Base-by-base conservation (phyloP, 2,797 vertebrate genomes). In the Eulemur rubriventer region DNA sequence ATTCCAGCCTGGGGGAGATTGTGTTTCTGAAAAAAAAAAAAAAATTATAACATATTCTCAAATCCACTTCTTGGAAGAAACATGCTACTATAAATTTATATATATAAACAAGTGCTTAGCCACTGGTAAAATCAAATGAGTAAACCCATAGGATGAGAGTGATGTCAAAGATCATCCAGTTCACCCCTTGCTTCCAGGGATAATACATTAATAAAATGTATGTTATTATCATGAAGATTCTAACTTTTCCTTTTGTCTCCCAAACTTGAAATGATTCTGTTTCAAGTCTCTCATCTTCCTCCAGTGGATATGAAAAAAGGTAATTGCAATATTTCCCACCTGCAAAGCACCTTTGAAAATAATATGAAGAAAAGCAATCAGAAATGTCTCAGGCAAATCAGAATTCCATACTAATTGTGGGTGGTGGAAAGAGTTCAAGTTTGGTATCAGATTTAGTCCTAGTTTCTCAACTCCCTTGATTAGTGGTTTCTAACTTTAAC, bases 341-440 rank as follows among this genome's bases (percentile, higher is more conserved):
- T 78, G 10, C 46, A 96, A 89, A 95, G 6, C 12, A 82, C 55
- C 79, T 59, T 52, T 72, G 82, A 96, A 91, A 94, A 82, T 8
- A 81, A 50, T 9, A 16, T 61, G 6, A 65, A 87, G 59, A 48
- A 83, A 81, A 69, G 28, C 30, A 67, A 63, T 83, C 22, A 86
- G 41, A 94, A 89, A 75, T 87, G 20, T 83, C 41, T 83, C 11
- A 22, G 57, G 59, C 24, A 70, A 67, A 79, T 43, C 43, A 16
- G 33, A 94, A 61, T 63, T 79, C 35, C 35, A 22, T 33, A 30
- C 50, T 52, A 59, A 81, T 24, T 55, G 0, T 35, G 43, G 61
- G 41, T 76, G 33, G 9, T 55, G 1, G 16, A 70, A 72, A 78
- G 55, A 69, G 26, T 85, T 46, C 28, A 65, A 20, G n/a, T 50